Base-by-base conservation (phyloP, 2,888 invertebrate species). In the Lobophora halterata region DNA sequence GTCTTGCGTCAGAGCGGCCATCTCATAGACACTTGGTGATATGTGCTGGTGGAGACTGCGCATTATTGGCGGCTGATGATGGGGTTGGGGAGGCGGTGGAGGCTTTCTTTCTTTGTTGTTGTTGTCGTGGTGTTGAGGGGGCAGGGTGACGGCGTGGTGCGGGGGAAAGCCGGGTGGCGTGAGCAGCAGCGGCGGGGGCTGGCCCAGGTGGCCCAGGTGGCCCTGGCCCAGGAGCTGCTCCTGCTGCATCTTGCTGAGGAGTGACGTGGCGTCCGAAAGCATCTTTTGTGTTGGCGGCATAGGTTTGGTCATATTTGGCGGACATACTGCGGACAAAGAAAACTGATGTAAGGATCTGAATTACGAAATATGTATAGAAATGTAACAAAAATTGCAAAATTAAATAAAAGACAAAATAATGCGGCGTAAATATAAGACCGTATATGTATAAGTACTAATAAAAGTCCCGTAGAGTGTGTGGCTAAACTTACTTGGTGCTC, bases 21-120 rank as follows among this genome's bases (percentile, higher is more conserved):
- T 97, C 80, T 98, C 98, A 77, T 98, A 97, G 7, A 98, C 97
- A 60, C 97, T 97, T n/a, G 97, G 96, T 19, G 96, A 95, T 82
- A 95, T 93, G 65, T 95, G 95, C 50, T 94, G 94, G 65, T 94
- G 94, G 53, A 95, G 90, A 44, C 88, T 90, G 17, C 95, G 90
- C 88, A 95, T 89, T 1, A 91, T 89, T 8, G 91, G 90, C 0
- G 89, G 89, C 25, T 89, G 90, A 64, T 91, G 92, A 64, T 91
- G 93, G 8, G 86, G 93, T 23, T 63, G 74, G 28, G 91, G 90
- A 53, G 89, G 89, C 49, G 89, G 88, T 12, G 78, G 78, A 6
- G 89, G 89, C 46, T 89, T 89, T 41, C 89, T 79, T 53, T 90
- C 90, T 46, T 88, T 86, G 66, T 88, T 89, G 62, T 89, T 89